Evolutionary conservation across 2,797 vertebrate species (phyloP).

Genomic region (Crax fasciolata): DNA sequence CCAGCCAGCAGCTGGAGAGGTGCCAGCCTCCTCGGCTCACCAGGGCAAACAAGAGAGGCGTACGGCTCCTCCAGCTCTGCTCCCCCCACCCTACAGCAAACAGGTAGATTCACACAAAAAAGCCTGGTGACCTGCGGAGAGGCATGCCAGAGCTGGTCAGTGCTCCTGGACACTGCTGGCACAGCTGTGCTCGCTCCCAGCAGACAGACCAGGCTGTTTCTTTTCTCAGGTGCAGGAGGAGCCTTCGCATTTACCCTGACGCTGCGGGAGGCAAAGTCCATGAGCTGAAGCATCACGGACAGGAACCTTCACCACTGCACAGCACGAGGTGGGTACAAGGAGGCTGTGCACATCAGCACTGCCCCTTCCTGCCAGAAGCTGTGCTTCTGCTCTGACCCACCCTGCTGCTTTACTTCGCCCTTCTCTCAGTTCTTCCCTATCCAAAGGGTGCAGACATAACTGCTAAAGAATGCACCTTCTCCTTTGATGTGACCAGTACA

Average conservation of each 20-base stretch:
- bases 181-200: neutral
- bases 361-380: neutral
- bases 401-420: neutral
- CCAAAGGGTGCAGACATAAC: neutral
- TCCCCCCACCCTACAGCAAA: neutral
- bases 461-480: neutral
- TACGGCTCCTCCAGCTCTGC: neutral
- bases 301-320: neutral
- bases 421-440: neutral
- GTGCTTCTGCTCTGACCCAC: neutral
- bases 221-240: neutral
- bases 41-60: neutral
- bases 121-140: neutral
- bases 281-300: neutral
- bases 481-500: neutral
- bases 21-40: neutral
- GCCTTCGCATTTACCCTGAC: neutral
- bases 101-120: neutral
- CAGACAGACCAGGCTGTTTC: neutral
- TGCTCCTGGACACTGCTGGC: fast-evolving
- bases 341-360: neutral
- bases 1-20: constrained; percentile 28
- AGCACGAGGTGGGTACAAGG: fast-evolving
- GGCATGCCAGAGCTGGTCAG: neutral
- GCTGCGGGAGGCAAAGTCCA: constrained; percentile 45